These are phyloP conservation scores for Cephus pygmeus DNA, from an alignment of 2,888 invertebrate genomes.

Conservation along the genomic window DNA sequence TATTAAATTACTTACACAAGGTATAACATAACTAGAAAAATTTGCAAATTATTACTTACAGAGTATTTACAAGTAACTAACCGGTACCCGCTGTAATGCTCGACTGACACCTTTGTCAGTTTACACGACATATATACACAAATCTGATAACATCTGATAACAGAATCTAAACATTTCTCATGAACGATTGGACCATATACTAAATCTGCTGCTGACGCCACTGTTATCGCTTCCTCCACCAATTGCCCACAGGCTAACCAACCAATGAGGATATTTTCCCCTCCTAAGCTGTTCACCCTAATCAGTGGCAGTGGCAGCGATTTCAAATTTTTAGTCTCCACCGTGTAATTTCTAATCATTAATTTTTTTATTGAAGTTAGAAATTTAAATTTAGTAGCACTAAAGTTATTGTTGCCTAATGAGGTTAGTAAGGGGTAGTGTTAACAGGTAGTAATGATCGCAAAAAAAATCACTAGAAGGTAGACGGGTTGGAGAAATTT, in stretches of 20 bases:
- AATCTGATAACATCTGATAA: not conserved
- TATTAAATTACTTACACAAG: not conserved
- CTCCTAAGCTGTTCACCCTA: not conserved
- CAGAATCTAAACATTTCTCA: not conserved
- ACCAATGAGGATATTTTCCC: not conserved
- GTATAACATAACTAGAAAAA: not conserved
- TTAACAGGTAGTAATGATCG: too few species aligned
- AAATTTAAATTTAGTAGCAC: not conserved
- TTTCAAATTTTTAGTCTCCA: not conserved
- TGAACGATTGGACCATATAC: not conserved
- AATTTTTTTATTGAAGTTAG: not conserved
- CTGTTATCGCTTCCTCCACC: not conserved
- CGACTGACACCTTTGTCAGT: not conserved
- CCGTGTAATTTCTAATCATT: not conserved
- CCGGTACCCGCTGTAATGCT: not conserved
- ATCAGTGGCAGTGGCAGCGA: not conserved
- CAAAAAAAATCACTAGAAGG: not conserved
- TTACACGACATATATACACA: not conserved
- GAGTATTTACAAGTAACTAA: not conserved
- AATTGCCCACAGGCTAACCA: not conserved
- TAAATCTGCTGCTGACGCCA: not conserved
- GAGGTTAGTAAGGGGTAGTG: too few species aligned
- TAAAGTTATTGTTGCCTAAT: too few species aligned
- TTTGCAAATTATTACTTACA: not conserved
- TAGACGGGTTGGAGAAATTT: not conserved